Evolutionary conservation across 1,140 invertebrate genomes (phyloP).

Genomic region (Linepithema humile): DNA sequence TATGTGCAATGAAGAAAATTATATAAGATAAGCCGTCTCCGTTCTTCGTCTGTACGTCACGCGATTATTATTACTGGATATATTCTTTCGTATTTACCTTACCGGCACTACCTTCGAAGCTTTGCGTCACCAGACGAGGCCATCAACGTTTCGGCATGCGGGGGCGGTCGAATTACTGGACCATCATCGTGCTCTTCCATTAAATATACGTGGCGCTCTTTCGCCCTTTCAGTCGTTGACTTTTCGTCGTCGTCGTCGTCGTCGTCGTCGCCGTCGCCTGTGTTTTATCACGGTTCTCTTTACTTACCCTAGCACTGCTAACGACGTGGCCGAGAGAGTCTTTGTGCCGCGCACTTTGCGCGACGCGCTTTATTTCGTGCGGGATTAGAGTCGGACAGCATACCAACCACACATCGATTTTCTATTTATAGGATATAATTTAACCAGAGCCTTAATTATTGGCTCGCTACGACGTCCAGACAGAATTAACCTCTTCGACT

Average conservation of each 20-base stretch:
- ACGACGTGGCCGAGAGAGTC: neutral
- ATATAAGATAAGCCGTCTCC: neutral
- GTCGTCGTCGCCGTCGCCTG: neutral
- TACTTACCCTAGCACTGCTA: neutral
- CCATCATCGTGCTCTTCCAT: conserved; percentile 21
- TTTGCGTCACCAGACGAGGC: conserved; percentile 19
- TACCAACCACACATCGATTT: conserved; percentile 54
- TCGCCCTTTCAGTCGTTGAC: conserved; percentile 29
- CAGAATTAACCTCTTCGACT: neutral
- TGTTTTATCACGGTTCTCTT: conserved; percentile 22
- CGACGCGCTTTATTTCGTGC: conserved; percentile 47
- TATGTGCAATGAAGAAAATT: neutral
- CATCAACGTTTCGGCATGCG: neutral
- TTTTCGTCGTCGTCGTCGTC: neutral
- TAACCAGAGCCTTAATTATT: conserved; percentile 51
- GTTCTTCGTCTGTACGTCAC: neutral
- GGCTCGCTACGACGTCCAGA: conserved; percentile 20
- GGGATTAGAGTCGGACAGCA: conserved; percentile 18
- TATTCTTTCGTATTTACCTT: neutral
- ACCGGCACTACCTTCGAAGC: neutral
- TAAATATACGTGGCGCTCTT: conserved; percentile 3
- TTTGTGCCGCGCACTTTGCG: conserved; percentile 4
- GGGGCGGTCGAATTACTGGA: conserved; percentile 5
- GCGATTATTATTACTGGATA: conserved; percentile 2
- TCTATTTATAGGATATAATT: conserved; percentile 66